phyloP scores from a whole-genome alignment of 2,888 invertebrate species.

The Epinotia bilunana region DNA sequence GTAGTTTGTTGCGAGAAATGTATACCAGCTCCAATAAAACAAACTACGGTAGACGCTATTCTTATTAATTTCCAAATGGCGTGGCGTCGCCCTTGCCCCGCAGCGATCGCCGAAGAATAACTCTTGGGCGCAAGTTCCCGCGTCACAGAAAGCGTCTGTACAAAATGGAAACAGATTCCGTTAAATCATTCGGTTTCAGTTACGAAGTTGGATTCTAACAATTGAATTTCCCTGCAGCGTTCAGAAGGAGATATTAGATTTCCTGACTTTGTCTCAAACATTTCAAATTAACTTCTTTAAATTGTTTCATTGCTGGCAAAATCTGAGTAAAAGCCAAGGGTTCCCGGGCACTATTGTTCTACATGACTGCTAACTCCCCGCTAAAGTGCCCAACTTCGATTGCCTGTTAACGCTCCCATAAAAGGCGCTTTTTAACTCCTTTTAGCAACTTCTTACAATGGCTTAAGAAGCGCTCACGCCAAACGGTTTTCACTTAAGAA shows the following conservation, averaged over 20 bases:
- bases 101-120: background rate
- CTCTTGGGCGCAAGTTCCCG: background rate
- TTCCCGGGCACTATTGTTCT: constrained; percentile 13
- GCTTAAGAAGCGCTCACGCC: background rate
- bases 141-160: background rate
- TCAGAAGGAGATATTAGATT: constrained; percentile 14
- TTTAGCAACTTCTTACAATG: constrained; percentile 31
- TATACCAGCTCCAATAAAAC: background rate
- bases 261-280: constrained; percentile 14
- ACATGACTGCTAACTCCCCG: constrained; percentile 16
- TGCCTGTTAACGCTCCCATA: constrained; percentile 36
- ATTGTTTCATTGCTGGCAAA: background rate
- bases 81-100: background rate
- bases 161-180: constrained; percentile 30
- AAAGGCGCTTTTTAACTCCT: constrained; percentile 39
- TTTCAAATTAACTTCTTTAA: constrained; percentile 16
- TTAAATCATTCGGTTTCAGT: constrained; percentile 28
- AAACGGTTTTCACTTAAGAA: constrained; percentile 13
- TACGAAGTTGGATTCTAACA: constrained; percentile 3
- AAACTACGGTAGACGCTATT: background rate
- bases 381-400: constrained; percentile 34
- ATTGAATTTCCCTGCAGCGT: constrained; percentile 22
- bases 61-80: constrained; percentile 1
- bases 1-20: background rate
- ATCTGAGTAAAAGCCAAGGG: background rate